These are phyloP conservation scores for Anser cygnoides DNA, from an alignment of 2,113 vertebrate species.

Conservation along the genomic window DNA sequence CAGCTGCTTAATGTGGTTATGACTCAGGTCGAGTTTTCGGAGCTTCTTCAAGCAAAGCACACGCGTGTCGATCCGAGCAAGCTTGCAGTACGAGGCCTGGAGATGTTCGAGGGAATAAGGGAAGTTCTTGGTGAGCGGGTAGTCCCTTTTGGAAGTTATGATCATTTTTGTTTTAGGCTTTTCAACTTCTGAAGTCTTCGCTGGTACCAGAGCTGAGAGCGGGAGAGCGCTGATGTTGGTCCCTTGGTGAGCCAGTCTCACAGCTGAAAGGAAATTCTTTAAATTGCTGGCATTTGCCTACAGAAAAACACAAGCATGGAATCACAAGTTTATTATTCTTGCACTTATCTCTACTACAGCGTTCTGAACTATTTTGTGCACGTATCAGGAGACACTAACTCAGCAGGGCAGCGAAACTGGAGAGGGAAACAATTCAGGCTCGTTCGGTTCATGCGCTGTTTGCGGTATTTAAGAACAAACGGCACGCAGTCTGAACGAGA, in stretches of 20 bases:
- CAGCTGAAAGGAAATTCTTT: slow-evolving; percentile 91
- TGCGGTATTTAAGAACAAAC: neutral
- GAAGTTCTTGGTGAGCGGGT: slow-evolving; percentile 90
- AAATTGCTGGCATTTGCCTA: slow-evolving; percentile 88
- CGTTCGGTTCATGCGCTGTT: neutral
- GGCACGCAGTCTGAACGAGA: neutral
- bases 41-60: slow-evolving; percentile 89
- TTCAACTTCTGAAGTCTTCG: slow-evolving; percentile 90
- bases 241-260: slow-evolving; percentile 89
- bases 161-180: slow-evolving; percentile 93
- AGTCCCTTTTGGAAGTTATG: slow-evolving; percentile 91
- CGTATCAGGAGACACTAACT: neutral
- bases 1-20: slow-evolving; percentile 93
- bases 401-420: neutral
- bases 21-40: slow-evolving; percentile 92
- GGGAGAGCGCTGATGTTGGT: slow-evolving; percentile 75
- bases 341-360: neutral
- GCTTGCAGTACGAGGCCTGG: slow-evolving; percentile 92
- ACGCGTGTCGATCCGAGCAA: slow-evolving; percentile 87
- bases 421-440: neutral
- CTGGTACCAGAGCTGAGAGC: slow-evolving; percentile 84
- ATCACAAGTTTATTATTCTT: neutral
- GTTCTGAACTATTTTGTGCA: neutral
- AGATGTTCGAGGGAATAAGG: slow-evolving; percentile 92
- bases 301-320: neutral